Evolutionary conservation across 2,113 vertebrate genomes (phyloP), one percentile per base, ranked within the genome.

Genomic region (Hystrix brachyura): DNA sequence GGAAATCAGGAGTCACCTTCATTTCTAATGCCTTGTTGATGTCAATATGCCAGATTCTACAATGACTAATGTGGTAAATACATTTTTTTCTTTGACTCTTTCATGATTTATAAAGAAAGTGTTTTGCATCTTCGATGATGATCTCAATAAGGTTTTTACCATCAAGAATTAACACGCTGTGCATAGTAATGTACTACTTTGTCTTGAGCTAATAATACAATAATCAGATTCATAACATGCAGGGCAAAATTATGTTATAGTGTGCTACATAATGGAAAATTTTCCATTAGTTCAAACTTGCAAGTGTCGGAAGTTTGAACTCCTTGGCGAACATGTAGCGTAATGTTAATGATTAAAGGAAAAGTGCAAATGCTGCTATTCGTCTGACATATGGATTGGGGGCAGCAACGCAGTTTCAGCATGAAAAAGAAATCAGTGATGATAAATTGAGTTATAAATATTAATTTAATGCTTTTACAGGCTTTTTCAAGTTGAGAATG

Each of bases 371-470:
- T 72, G 11, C 4, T 38, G 13, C 38, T 59, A 8, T 12, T 62
- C 12, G 55, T 53, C 32, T 23, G 67, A 43, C 34, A 19, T 38
- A 53, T 85, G 1, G 43, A 86, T 15, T 76, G 12, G 21, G 27
- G 74, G 9, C 29, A 90, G 62, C 32, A 57, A 86, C 55, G 76
- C 71, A 48, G 17, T 43, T 89, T 62, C 9, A 76, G 4, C 1
- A 87, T 46, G 25, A 51, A 78, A 96, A 96, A 87, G 13, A 86
- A 25, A 64, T 88, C 21, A 67, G 2, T 84, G 17, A 23, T 76
- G n/a, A 82, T 83, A 87, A 87, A 82, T 71, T 69, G 38, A 62
- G 15, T 59, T 85, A 5, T 82, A 94, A 95, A 95, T 94, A 86
- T 90, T 34, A 95, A 90, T 59, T 87, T 90, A 96, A 62, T 81